Evolutionary conservation across 2,797 vertebrate genomes (phyloP), one percentile per base, ranked within the genome.

Genomic region (Cyclura pinguis): DNA sequence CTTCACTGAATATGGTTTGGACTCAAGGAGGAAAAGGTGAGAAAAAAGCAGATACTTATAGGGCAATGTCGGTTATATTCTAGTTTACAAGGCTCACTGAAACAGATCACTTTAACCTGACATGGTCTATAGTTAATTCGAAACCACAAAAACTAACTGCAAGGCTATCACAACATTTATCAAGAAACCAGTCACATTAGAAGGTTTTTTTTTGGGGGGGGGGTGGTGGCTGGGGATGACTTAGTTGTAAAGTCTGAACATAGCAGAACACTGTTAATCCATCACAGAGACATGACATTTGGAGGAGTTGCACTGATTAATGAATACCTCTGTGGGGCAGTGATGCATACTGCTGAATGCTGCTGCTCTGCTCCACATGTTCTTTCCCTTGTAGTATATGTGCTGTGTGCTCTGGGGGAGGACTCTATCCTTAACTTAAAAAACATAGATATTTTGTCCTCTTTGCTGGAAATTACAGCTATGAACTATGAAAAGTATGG

Each of bases 301-400:
- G 47, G 27, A 57, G 22, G 22, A 73, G 52, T 18, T 84, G 52
- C 35, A 55, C 22, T 50, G n/a, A 89, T 89, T 84, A 91, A 20
- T 14, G 27, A 91, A 78, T 42, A 76, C 1, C 42, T 47, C 67
- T 78, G 83, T n/a, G 38, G 29, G 35, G 22, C 27, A 87, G 55
- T 0, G 4, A 89, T 2, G 2, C 50, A 59, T 42, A 27, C 14
- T 32, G 42, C 0, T 62, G 57, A 57, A 1, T 0, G 0, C 8
- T 38, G 38, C 55, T 24, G 32, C 47, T 86, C 78, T 29, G 73
- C 76, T 18, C 42, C 20, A 52, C 29, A 64, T 47, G 47, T 29
- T 35, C 32, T n/a, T 76, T 55, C 62, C 89, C 3, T 32, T n/a
- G 35, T 52, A 86, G 4, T 18, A 72, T 74, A 47, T 50, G 9